These are phyloP conservation scores for Gnathonemus longibarbis DNA, from an alignment of 2,113 vertebrate species.

Conservation along the genomic window DNA sequence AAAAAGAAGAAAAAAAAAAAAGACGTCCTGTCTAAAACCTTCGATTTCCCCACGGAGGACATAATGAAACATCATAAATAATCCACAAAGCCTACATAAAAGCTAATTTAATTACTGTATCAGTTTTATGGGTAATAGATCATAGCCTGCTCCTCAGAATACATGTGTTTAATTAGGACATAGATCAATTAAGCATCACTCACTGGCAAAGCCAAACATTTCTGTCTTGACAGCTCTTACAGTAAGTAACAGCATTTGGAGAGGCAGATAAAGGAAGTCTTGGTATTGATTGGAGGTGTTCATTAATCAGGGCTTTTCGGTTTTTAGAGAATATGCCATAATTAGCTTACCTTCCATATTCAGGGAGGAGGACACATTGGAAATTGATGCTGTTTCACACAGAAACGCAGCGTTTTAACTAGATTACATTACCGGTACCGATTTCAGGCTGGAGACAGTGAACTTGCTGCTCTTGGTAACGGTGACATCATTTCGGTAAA, in stretches of 20 bases:
- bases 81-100: slow-evolving; percentile 30
- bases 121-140: slow-evolving; percentile 25
- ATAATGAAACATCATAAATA: slow-evolving; percentile 33
- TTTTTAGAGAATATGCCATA: slow-evolving; percentile 61
- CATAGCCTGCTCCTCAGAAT: slow-evolving; percentile 10
- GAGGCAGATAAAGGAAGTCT: background rate
- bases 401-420: background rate
- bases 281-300: background rate
- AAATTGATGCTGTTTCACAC: slow-evolving; percentile 1
- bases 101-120: slow-evolving; percentile 28
- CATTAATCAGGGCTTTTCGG: slow-evolving; percentile 21
- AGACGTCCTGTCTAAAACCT: slow-evolving; percentile 29
- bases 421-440: slow-evolving; percentile 17
- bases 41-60: slow-evolving; percentile 26
- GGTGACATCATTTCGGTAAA: slow-evolving; percentile 16
- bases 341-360: slow-evolving; percentile 63
- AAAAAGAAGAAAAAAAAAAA: slow-evolving; percentile 21
- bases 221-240: background rate
- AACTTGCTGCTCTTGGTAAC: slow-evolving; percentile 18
- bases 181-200: slow-evolving; percentile 34
- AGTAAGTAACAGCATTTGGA: background rate
- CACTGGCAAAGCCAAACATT: background rate
- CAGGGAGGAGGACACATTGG: background rate
- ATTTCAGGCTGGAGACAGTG: background rate
- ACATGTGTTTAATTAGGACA: slow-evolving; percentile 29